Evolutionary conservation across 2,113 vertebrate genomes (phyloP), one percentile per base, ranked within the genome.

Genomic region (Blennius ocellaris): DNA sequence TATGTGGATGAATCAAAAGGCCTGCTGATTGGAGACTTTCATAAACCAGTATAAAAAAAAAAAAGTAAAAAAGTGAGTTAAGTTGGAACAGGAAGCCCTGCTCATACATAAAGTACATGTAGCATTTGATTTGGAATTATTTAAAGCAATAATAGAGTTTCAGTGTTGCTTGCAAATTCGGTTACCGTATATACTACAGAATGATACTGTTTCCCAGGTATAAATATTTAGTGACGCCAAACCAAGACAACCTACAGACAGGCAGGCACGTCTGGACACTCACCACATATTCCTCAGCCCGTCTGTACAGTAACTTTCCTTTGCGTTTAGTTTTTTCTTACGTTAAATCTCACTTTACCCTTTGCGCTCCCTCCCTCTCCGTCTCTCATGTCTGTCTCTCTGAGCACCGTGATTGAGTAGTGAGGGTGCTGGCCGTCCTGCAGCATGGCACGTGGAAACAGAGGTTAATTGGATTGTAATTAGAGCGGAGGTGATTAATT

Each of bases 381-480:
- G 12, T 54, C 57, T 62, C 57, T 61, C 53, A 30, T 67, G 65
- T 70, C 62, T 62, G 61, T 84, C 79, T 80, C 62, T 86, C 77
- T 76, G 74, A 88, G 78, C 68, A 36, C 59, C 54, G 80, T 93
- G 87, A 88, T 85, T 83, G 89, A 90, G 85, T 78, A 83, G 71
- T 65, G 76, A 82, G 81, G 78, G 73, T 81, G 82, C 78, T 77
- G 77, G 85, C 86, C 68, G 76, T 92, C 90, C 91, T 87, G 87
- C 86, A 86, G 87, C 79, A 86, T 76, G 79, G 84, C 49, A 54
- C 71, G 74, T 78, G 81, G 87, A 91, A 88, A 89, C 85, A 89
- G 90, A 93, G 93, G 93, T 94, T 94, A 94, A 93, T 94, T 94
- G 92, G 93, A 93, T 93, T 93, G 93, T 93, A 92, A 94, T 94